Evolutionary conservation across 2,113 vertebrate species (phyloP), one percentile per base, ranked within the genome.

Genomic region (Phalacrocorax pelagicus): DNA sequence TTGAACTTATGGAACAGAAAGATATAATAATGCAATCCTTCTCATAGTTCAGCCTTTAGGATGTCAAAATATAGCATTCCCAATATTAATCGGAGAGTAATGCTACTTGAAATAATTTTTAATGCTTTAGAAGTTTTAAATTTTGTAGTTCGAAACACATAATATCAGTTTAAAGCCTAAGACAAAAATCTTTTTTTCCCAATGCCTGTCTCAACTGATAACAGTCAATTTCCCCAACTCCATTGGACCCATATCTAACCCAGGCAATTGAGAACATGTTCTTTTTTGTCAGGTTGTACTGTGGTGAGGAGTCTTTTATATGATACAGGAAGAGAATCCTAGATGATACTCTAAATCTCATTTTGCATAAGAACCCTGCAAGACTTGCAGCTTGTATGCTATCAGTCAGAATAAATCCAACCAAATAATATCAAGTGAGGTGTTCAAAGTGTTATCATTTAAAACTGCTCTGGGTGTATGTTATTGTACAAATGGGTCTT

Each of bases 371-470:
- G 92, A 91, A 27, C 21, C 9, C 15, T 81, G 55, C 44, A 63
- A 55, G 44, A 24, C 11, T 72, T 73, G n/a, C 40, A 71, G 40
- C 4, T 1, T 63, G 47, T 92, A n/a, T 87, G 62, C 82, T 71
- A 95, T 63, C 65, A 71, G 32, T 81, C 51, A 88, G 82, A 84
- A 81, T 81, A 93, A 85, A 86, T 74, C 47, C 62, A 92, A 69
- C 20, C 11, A 66, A 93, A 81, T 82, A 46, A 65, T n/a, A 34
- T 58, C 49, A 81, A 69, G 34, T 46, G 54, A 93, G 66, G 42
- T 89, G 62, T 96, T 96, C 88, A 46, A 78, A 92, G 74, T n/a
- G 12, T 51, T 94, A 4, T 38, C 22, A 80, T 94, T 96, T 93
- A 70, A 97, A 94, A 83, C 59, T 67, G 46, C 18, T 78, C 14